Percentiles rank a stretch among this genome's conserved stretches.
Evolutionary conservation across 2,797 vertebrate species (phyloP).

Genomic region (Pseudochaenichthys georgianus): DNA sequence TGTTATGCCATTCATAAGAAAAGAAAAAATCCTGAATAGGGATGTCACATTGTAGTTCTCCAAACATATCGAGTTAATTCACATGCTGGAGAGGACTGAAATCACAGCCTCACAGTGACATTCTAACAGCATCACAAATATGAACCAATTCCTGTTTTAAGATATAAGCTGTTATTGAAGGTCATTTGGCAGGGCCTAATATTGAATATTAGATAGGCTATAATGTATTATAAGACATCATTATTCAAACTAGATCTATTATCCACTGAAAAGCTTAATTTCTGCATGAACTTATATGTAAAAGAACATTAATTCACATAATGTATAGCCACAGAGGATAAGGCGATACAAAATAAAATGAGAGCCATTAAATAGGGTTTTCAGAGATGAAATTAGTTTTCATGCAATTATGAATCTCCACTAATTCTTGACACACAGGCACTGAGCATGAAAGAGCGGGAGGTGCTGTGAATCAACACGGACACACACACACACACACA

Average conservation of each 20-base stretch:
- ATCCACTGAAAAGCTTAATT: conserved; percentile 69
- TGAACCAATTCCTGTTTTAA: conserved; percentile 7
- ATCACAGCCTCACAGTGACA: conserved; percentile 4
- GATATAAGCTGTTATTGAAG: conserved; percentile 28
- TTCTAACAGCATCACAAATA: conserved; percentile 19
- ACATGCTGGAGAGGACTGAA: neutral
- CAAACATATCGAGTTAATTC: neutral
- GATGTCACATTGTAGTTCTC: neutral
- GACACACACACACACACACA: conserved; percentile 22
- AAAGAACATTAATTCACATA: conserved; percentile 74
- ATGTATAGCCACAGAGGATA: conserved; percentile 73
- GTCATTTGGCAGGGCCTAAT: conserved; percentile 41
- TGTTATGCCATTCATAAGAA: conserved; percentile 4
- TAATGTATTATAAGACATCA: conserved; percentile 51
- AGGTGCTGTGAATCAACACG: conserved; percentile 26
- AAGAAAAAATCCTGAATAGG: neutral
- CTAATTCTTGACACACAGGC: conserved; percentile 78
- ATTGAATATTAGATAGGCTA: conserved; percentile 30
- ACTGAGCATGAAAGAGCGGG: conserved; percentile 56
- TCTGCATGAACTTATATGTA: conserved; percentile 66
- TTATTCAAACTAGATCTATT: conserved; percentile 74
- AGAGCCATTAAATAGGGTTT: conserved; percentile 77
- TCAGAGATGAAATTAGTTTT: conserved; percentile 82
- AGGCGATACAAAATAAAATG: conserved; percentile 78
- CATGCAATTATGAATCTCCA: conserved; percentile 78